Evolutionary conservation across 1,140 invertebrate genomes (phyloP).

Genomic region (Papilio machaon): DNA sequence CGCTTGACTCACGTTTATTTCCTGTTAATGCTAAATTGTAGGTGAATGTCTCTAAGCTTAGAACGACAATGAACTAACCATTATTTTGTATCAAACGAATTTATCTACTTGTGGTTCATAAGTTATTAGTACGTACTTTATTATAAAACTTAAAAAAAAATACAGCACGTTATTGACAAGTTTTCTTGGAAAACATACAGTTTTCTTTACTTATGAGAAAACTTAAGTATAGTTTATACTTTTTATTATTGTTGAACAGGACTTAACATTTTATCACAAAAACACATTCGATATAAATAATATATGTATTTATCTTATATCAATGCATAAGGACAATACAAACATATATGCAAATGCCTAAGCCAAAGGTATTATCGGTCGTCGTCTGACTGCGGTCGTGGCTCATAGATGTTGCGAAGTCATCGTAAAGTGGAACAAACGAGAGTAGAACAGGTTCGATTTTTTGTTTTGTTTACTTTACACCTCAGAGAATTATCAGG

Average conservation of each 20-base stretch:
- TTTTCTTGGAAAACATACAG: too few relatives aligned
- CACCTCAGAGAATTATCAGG: constrained; percentile 27
- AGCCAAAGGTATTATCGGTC: background rate
- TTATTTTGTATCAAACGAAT: background rate
- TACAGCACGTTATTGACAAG: too few relatives aligned
- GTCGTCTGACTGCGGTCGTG: background rate
- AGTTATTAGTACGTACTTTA: too few relatives aligned
- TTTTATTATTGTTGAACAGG: too few relatives aligned
- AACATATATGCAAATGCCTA: background rate
- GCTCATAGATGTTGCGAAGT: constrained; percentile 4
- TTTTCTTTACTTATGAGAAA: too few relatives aligned
- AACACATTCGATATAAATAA: background rate
- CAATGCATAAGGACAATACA: background rate
- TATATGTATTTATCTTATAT: background rate
- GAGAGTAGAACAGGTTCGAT: constrained; percentile 25
- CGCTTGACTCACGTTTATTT: constrained; percentile 32
- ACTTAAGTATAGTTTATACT: too few relatives aligned
- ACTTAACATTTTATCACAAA: too few relatives aligned
- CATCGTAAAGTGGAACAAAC: constrained; percentile 12
- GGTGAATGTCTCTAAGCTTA: constrained; percentile 16
- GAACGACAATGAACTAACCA: constrained; percentile 7
- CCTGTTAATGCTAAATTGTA: constrained; percentile 31
- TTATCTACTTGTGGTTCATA: background rate
- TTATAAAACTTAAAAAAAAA: too few relatives aligned
- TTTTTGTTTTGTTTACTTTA: constrained; percentile 33